Conservation (phyloP, 2,113 vertebrate species). For the Oncorhynchus kisutch region DNA sequence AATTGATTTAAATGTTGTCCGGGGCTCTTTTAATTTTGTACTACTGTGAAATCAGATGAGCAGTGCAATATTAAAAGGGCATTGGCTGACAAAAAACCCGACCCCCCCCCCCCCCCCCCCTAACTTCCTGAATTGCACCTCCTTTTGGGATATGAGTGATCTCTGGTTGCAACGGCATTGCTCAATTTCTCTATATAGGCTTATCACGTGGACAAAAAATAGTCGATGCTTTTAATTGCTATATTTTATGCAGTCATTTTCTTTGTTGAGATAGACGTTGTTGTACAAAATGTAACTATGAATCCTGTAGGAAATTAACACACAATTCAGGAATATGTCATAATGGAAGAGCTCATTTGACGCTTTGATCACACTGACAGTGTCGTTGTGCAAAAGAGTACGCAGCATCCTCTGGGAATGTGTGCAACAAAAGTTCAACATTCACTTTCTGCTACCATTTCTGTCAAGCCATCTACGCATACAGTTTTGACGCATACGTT, state of each 20-base stretch:
- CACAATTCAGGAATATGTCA: background rate
- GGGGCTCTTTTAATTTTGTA: conserved; percentile 93
- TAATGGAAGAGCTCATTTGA: background rate
- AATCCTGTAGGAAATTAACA: too few relatives aligned
- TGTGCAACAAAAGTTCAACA: too few relatives aligned
- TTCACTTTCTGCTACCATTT: too few relatives aligned
- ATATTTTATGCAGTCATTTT: background rate
- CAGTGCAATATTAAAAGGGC: conserved; percentile 99
- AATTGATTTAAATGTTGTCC: conserved; percentile 72
- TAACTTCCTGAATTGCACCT: background rate
- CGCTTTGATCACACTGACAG: too few relatives aligned
- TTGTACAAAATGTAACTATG: too few relatives aligned
- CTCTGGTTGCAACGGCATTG: background rate
- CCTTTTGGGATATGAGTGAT: background rate
- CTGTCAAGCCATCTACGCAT: too few relatives aligned
- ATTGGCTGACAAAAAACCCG: conserved; percentile 76
- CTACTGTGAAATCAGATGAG: conserved; percentile 92
- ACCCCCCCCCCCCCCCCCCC: background rate
- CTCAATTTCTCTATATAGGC: background rate
- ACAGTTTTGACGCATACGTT: too few relatives aligned
- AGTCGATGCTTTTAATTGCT: background rate
- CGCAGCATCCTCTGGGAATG: too few relatives aligned
- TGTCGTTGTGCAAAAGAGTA: too few relatives aligned
- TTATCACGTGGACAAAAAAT: background rate
- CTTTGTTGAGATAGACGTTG: too few relatives aligned